A percentile compares a stretch with the other conserved stretches of the same genome.
phyloP scores from a whole-genome alignment of 2,888 invertebrate species.

The Incurvaria masculella region DNA sequence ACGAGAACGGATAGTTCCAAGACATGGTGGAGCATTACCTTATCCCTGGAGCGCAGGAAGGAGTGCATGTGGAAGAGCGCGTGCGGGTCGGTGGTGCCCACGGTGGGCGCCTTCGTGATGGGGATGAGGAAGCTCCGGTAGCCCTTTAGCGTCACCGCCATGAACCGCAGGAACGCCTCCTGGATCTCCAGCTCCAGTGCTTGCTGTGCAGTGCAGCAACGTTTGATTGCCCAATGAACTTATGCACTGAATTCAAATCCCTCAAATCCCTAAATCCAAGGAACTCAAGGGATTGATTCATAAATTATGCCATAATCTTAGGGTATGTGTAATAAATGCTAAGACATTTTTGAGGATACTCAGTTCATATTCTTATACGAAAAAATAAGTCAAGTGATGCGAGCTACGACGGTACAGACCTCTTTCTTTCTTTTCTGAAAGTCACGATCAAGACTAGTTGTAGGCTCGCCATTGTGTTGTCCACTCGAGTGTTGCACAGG shows the following conservation, averaged over 20 bases:
- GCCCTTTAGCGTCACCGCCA: conserved; percentile 88
- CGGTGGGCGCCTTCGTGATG: conserved; percentile 90
- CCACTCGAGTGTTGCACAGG: conserved; percentile 42
- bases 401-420: too few relatives aligned
- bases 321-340: too few relatives aligned
- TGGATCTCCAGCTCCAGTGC: conserved; percentile 91
- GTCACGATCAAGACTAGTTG: conserved; percentile 74
- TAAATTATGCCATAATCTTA: too few relatives aligned
- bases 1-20: too few relatives aligned
- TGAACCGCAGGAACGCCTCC: conserved; percentile 95
- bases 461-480: conserved; percentile 54
- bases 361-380: too few relatives aligned
- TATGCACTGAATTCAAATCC: conserved; percentile 4
- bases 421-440: conserved; percentile 79
- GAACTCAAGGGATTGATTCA: neutral
- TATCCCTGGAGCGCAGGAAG: conserved; percentile 86
- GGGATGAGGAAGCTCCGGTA: conserved; percentile 87
- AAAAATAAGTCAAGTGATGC: too few relatives aligned
- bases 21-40: too few relatives aligned
- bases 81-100: conserved; percentile 92
- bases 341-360: too few relatives aligned
- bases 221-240: conserved; percentile 4
- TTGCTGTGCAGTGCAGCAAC: conserved; percentile 54
- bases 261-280: conserved; percentile 2
- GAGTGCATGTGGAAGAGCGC: conserved; percentile 92